These are phyloP conservation scores for Cheilosia variabilis DNA, from an alignment of 2,888 invertebrate species.

Conservation along the genomic window DNA sequence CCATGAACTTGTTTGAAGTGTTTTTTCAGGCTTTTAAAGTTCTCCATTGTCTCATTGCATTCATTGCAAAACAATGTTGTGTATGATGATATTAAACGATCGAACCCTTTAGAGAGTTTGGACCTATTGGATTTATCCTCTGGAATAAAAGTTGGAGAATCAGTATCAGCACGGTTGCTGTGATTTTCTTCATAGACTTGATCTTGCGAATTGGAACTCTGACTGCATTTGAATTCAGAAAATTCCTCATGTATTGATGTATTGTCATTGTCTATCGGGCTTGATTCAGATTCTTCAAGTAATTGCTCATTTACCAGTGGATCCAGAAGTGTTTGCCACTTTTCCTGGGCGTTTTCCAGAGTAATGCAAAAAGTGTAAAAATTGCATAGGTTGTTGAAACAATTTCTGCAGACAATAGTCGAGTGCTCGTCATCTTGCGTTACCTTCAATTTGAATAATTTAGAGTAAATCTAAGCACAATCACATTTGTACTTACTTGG, in stretches of 20 bases:
- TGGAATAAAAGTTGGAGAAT: not conserved
- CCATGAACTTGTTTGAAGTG: constrained; percentile 75
- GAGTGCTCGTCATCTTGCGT: constrained; percentile 31
- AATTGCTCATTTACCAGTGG: not conserved
- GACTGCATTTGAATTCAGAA: not conserved
- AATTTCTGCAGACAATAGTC: constrained; percentile 32
- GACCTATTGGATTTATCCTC: constrained; percentile 12
- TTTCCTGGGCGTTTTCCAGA: constrained; percentile 50
- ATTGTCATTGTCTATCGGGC: not conserved
- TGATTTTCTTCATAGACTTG: not conserved
- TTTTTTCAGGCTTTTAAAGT: constrained; percentile 70
- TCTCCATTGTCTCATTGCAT: constrained; percentile 65
- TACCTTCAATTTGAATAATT: constrained; percentile 14
- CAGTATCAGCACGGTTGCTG: not conserved
- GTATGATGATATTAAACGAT: constrained; percentile 69
- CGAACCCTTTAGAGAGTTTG: constrained; percentile 56
- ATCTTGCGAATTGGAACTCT: not conserved
- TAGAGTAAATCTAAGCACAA: not conserved
- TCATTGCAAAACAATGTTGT: constrained; percentile 75
- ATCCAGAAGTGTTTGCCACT: constrained; percentile 31
- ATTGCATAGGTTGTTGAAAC: constrained; percentile 12
- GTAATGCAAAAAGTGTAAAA: constrained; percentile 36
- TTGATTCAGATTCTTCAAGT: not conserved
- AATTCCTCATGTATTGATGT: not conserved
- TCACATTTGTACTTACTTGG: constrained; percentile 14